A percentile compares a stretch with the other conserved stretches of the same genome.
Conservation (phyloP, 2,888 invertebrate species). For the Dascillus cervinus region DNA sequence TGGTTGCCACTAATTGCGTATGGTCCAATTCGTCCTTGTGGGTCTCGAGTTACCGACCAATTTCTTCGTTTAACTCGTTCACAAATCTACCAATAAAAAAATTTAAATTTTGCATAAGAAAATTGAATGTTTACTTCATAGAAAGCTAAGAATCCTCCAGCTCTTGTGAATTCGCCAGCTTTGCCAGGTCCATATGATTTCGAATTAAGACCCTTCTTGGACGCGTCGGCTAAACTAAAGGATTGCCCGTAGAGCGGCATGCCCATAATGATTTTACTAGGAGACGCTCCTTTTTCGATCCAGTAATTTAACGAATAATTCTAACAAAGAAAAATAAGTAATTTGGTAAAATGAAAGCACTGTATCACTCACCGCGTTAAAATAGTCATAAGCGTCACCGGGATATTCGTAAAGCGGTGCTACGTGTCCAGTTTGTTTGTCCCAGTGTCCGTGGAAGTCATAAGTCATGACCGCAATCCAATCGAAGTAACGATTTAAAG, state of each 20-base stretch:
- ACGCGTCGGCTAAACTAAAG: constrained; percentile 54
- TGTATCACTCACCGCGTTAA: constrained; percentile 64
- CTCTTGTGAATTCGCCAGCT: constrained; percentile 60
- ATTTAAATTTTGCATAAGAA: neutral
- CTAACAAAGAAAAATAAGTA: constrained; percentile 32
- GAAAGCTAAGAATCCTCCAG: constrained; percentile 68
- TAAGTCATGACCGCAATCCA: constrained; percentile 79
- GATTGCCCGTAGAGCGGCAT: constrained; percentile 73
- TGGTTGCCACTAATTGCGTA: constrained; percentile 64
- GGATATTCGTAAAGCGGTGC: constrained; percentile 62
- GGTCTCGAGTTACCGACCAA: constrained; percentile 55
- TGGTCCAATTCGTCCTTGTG: constrained; percentile 59
- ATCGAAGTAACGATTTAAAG: constrained; percentile 59
- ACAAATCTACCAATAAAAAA: constrained; percentile 47
- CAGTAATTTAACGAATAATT: constrained; percentile 68
- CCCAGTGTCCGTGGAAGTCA: constrained; percentile 71
- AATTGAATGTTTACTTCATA: constrained; percentile 51
- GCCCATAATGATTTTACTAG: constrained; percentile 61
- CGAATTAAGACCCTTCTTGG: constrained; percentile 49
- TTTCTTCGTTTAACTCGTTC: constrained; percentile 51
- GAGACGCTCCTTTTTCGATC: constrained; percentile 57
- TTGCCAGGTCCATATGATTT: constrained; percentile 58
- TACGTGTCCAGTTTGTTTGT: constrained; percentile 66
- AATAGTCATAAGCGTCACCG: constrained; percentile 54
- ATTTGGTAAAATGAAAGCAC: constrained; percentile 1